Conservation (phyloP, 2,113 vertebrate genomes). For the Poicephalus gulielmi region DNA sequence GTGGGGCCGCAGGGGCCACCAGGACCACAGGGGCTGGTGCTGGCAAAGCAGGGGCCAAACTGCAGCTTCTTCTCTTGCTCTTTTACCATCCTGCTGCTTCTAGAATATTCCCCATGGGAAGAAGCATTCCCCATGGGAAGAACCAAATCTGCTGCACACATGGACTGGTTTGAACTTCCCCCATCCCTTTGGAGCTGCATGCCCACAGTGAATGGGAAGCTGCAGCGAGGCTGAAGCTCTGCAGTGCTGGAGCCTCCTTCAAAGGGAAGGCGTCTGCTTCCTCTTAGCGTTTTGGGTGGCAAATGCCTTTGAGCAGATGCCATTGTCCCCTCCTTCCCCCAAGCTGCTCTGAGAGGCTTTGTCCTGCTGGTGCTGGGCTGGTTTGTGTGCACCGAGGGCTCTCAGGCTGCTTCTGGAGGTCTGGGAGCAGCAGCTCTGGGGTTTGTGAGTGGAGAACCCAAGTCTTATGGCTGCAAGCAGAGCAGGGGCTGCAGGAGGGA, state of each 20-base stretch:
- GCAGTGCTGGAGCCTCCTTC: background rate
- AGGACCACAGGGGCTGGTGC: background rate
- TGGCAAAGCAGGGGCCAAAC: background rate
- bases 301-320: constrained; percentile 15
- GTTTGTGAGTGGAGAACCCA: constrained; percentile 11
- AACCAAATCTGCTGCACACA: background rate
- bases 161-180: background rate
- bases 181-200: background rate
- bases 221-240: background rate
- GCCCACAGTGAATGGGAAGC: background rate
- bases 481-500: background rate
- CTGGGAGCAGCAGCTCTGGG: constrained; percentile 7
- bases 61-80: background rate
- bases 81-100: background rate
- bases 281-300: constrained; percentile 39
- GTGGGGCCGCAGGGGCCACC: background rate
- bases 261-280: constrained; percentile 36
- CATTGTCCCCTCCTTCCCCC: constrained; percentile 49
- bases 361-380: constrained; percentile 32
- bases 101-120: background rate
- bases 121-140: background rate
- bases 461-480: background rate
- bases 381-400: constrained; percentile 30
- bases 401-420: background rate
- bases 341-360: constrained; percentile 33